phyloP scores from a whole-genome alignment of 2,888 invertebrate genomes.

The Cecidostiba fungosa region DNA sequence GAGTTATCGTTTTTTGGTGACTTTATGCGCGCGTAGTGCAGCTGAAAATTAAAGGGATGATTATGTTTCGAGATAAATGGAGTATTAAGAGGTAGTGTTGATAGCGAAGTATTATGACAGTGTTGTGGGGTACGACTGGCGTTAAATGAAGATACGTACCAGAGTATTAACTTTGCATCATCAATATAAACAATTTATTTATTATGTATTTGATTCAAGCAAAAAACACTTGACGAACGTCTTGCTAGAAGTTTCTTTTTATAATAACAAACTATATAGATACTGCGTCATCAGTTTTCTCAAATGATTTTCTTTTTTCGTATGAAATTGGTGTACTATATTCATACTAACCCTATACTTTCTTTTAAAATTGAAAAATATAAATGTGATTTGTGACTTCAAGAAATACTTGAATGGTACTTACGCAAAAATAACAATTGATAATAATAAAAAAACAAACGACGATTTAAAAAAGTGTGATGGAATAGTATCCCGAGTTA shows the following conservation, averaged over 20 bases:
- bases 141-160: conserved; percentile 1
- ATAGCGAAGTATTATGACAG: not conserved
- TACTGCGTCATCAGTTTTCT: conserved; percentile 31
- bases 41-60: not conserved
- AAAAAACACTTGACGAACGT: conserved; percentile 44
- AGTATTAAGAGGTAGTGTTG: not conserved
- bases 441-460: conserved; percentile 28
- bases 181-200: conserved; percentile 56
- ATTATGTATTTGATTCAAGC: conserved; percentile 42
- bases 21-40: not conserved
- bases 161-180: conserved; percentile 47
- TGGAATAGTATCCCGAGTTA: conserved; percentile 32
- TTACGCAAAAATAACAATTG: conserved; percentile 49
- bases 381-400: conserved; percentile 39
- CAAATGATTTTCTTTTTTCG: conserved; percentile 26
- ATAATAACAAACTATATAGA: conserved; percentile 54
- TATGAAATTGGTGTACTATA: conserved; percentile 44
- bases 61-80: not conserved
- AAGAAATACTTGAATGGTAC: conserved; percentile 40
- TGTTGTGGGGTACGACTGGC: not conserved
- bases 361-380: conserved; percentile 49
- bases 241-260: conserved; percentile 52
- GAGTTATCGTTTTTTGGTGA: not conserved
- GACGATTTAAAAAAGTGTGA: conserved; percentile 12
- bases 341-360: conserved; percentile 43